phyloP scores from a whole-genome alignment of 2,888 invertebrate species.

The Notodonta ziczac region DNA sequence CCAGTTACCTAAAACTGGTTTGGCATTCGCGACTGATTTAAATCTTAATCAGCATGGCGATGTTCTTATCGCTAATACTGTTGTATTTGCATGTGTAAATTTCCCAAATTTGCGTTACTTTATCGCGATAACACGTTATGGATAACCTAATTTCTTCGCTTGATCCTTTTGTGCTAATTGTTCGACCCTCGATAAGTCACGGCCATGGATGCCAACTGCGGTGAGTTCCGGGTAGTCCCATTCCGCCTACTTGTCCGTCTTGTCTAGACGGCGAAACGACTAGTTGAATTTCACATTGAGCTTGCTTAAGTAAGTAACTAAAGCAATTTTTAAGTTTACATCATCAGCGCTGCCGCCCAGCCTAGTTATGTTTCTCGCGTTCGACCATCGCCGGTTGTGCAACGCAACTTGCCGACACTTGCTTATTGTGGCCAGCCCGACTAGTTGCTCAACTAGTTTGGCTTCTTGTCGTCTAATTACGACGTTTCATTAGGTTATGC shows the following conservation, averaged over 20 bases:
- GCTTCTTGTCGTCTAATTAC: constrained; percentile 79
- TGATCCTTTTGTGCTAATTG: constrained; percentile 24
- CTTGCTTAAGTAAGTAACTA: constrained; percentile 80
- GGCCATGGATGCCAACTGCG: constrained; percentile 55
- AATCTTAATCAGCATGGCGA: constrained; percentile 51
- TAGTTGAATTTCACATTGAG: constrained; percentile 75
- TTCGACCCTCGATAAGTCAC: constrained; percentile 45
- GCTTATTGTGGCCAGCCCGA: constrained; percentile 77
- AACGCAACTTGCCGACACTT: constrained; percentile 80
- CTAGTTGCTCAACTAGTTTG: constrained; percentile 78
- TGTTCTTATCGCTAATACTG: constrained; percentile 39
- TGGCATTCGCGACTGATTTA: constrained; percentile 68
- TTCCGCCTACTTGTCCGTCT: constrained; percentile 30
- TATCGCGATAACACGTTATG: neutral
- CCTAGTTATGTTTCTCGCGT: constrained; percentile 84
- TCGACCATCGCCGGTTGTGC: constrained; percentile 81
- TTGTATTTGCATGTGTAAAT: constrained; percentile 21
- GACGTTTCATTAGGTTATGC: constrained; percentile 68
- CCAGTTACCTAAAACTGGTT: constrained; percentile 66
- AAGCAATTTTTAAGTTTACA: constrained; percentile 84
- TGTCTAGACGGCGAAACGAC: constrained; percentile 68
- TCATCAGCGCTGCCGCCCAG: constrained; percentile 77
- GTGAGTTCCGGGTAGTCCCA: constrained; percentile 75
- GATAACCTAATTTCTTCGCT: neutral
- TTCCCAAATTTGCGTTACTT: constrained; percentile 11